phyloP scores from a whole-genome alignment of 2,797 vertebrate genomes.

The Margarornis squamiger region DNA sequence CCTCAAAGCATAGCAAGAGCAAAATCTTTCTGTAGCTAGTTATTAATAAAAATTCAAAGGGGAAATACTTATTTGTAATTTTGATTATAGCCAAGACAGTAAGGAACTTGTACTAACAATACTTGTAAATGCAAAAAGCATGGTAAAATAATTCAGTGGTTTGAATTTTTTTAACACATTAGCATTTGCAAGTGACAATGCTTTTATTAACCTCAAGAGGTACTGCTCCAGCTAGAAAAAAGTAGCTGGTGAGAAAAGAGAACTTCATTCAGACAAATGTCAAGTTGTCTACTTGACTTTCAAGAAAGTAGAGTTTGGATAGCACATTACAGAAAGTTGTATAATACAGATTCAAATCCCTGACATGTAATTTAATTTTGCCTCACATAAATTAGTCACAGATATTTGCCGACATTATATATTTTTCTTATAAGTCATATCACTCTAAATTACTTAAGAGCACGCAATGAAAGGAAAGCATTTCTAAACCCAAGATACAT shows the following conservation, averaged over 20 bases:
- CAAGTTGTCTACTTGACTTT: neutral
- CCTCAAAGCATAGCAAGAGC: neutral
- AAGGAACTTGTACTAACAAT: neutral
- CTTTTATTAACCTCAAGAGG: neutral
- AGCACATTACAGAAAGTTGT: neutral
- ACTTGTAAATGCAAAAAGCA: neutral
- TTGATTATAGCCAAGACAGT: neutral
- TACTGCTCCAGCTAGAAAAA: neutral
- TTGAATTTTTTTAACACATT: neutral
- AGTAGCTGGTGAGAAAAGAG: neutral
- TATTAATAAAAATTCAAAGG: neutral
- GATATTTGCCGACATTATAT: neutral
- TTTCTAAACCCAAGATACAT: neutral
- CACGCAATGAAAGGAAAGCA: neutral
- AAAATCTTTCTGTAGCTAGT: neutral
- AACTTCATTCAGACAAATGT: neutral
- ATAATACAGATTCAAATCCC: fast-evolving
- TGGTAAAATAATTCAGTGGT: neutral
- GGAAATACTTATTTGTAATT: neutral
- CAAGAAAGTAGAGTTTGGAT: neutral
- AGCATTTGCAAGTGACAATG: neutral
- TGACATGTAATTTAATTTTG: neutral
- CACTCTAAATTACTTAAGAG: neutral
- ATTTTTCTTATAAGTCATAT: neutral
- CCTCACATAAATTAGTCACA: neutral